Base-by-base conservation (phyloP, 2,797 vertebrate genomes). In the Pogonophryne albipinna region DNA sequence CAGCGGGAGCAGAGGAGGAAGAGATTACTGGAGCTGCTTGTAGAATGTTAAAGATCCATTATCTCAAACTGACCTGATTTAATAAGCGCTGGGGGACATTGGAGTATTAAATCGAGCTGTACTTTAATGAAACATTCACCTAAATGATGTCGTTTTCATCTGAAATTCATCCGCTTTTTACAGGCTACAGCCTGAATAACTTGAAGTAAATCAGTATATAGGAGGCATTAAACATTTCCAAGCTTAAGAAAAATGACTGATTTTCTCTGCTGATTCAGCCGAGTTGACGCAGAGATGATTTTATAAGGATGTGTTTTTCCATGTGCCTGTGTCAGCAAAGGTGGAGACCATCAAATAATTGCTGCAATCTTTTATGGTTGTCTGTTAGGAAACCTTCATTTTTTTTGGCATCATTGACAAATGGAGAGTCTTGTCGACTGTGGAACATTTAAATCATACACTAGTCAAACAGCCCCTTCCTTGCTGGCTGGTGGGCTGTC, bases 1-100 rank as follows among this genome's bases (percentile, higher is more conserved):
- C 85, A 59, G 80, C 15, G 71, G 88, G 89, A 89, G 86, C 72
- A 75, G 80, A 75, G 65, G 14, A 17, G 62, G 81, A 82, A 78
- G 84, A 89, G 89, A 87, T 89, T 90, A 88, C 67, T 50, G 44
- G 80, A 80, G 89, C 78, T 77, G 86, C 89, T 79, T 80, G 90
- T 90, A 85, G 92, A 92, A 92, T 93, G 92, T 92, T 90, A 93
- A 93, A 85, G 88, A 93, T 92, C 91, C 87, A 93, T 94, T 94
- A 93, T 91, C 89, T 92, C 83, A 91, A 91, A 92, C 85, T 85
- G 79, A 77, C 69, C 90, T 88, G 89, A 93, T 91, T 94, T 92
- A 93, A 91, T 90, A 92, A 93, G 85, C 87, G 87, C 78, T 61
- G 58, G 80, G 87, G 86, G 83, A 90, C 80, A 77, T 42, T 74